Base-by-base conservation (phyloP, 2,888 invertebrate species). In the Quadroppia sp. region DNA sequence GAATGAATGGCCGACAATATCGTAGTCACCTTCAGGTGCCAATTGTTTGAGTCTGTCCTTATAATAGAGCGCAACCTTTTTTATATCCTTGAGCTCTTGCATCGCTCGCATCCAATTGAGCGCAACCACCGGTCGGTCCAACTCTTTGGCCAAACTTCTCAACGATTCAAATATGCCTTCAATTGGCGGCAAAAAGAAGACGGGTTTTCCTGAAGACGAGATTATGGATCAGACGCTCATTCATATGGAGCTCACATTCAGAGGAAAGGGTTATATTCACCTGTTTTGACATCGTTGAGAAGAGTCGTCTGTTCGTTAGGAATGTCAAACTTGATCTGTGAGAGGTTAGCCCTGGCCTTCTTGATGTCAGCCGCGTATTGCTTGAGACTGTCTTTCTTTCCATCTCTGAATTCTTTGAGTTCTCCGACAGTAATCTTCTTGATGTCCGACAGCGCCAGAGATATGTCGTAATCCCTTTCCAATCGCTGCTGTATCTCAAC, bases 401-500 rank as follows among this genome's bases (percentile, higher is more conserved):
- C 74, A 72, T 81, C 81, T 70, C 81, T 80, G 42, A 83, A 78
- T 42, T 88, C 87, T 64, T 87, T 85, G 71, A 95, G 85, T 79
- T 88, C 87, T 36, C 87, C 89, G 80, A 95, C 90, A 0, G 92
- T 93, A 67, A 95, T 85, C 71, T 85, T 87, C 77, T 96, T 88
- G 80, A 97, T 94, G 83, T 96, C 95, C 82, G 92, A 92, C 78
- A 94, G 91, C 76, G 91, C 89, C 76, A 98, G 85, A 25, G 92
- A 89, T 75, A 97, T 84, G 83, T 98, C 96, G 84, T 90, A 95
- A 81, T 91, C 92, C 74, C 95, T 87, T 83, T 96, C 96, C 72
- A 97, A 84, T 0, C 92, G 92, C 84, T 96, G 96, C 83, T 97
- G 97, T 81, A 99, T 94, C 86, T 99, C 98, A 1, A 98, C 95